Evolutionary conservation across 2,888 invertebrate species (phyloP).

Genomic region (Agriopis aurantiaria): DNA sequence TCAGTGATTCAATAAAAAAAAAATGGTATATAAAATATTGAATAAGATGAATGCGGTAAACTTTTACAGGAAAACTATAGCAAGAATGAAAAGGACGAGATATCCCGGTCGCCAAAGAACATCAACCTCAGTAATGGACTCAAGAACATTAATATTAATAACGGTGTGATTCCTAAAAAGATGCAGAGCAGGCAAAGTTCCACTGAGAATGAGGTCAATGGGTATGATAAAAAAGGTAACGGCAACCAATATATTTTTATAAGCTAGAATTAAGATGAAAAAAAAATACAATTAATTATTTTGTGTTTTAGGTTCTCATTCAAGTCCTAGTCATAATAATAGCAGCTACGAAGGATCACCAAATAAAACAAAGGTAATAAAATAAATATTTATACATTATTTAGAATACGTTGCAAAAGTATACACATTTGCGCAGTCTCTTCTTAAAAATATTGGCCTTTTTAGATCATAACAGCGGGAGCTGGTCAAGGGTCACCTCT

Average conservation of each 20-base stretch:
- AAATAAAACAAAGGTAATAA: conserved; percentile 75
- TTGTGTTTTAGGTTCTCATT: conserved; percentile 67
- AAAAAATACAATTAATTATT: not conserved
- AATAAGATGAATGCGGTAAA: not conserved
- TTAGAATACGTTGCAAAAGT: not conserved
- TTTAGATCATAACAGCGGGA: conserved; percentile 80
- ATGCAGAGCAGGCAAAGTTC: conserved; percentile 75
- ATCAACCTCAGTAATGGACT: conserved; percentile 78
- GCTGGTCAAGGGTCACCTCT: conserved; percentile 92
- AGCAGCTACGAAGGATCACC: conserved; percentile 79
- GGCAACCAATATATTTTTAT: not conserved
- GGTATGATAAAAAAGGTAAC: conserved; percentile 74
- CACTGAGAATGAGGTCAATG: conserved; percentile 72
- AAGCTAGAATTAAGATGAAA: not conserved
- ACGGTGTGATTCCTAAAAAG: conserved; percentile 76
- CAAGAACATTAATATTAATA: conserved; percentile 78
- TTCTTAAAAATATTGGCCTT: conserved; percentile 30
- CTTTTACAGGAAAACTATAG: conserved; percentile 54
- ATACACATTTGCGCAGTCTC: not conserved
- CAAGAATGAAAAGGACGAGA: conserved; percentile 59
- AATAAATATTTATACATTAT: not conserved
- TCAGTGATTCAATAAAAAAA: too few relatives aligned
- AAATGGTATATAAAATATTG: too few relatives aligned
- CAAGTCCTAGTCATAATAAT: conserved; percentile 76
- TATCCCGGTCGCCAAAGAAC: conserved; percentile 72